These are phyloP conservation scores for Synanthedon tipuliformis DNA, from an alignment of 2,888 invertebrate genomes.

Conservation along the genomic window DNA sequence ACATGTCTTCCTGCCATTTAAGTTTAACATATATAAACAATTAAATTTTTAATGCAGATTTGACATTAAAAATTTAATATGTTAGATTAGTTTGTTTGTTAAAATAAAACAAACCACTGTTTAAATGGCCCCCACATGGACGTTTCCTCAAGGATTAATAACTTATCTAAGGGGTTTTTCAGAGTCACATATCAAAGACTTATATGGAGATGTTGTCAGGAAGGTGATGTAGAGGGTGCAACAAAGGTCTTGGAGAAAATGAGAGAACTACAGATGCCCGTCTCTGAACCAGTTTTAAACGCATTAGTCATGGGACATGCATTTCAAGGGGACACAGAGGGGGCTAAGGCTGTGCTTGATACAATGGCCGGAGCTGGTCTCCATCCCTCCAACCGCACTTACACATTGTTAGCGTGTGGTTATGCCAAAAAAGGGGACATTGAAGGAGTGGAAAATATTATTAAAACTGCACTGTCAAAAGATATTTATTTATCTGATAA, in stretches of 20 bases:
- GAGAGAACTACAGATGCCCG: slow-evolving; percentile 81
- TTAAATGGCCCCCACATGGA: too few species aligned
- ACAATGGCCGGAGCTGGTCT: slow-evolving; percentile 85
- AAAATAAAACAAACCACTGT: too few species aligned
- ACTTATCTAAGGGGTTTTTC: slow-evolving; percentile 4
- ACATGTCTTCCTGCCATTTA: too few species aligned
- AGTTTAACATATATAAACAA: too few species aligned
- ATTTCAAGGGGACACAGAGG: slow-evolving; percentile 82
- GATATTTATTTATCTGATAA: slow-evolving; percentile 77
- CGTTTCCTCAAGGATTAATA: too few species aligned
- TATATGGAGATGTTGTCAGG: slow-evolving; percentile 84
- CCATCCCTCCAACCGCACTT: slow-evolving; percentile 82
- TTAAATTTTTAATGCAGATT: too few species aligned
- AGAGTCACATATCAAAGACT: slow-evolving; percentile 87
- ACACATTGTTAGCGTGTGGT: slow-evolving; percentile 79
- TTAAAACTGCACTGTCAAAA: slow-evolving; percentile 73
- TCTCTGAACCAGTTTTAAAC: slow-evolving; percentile 86
- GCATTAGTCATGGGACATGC: slow-evolving; percentile 88
- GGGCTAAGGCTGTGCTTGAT: slow-evolving; percentile 81
- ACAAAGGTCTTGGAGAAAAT: slow-evolving; percentile 87
- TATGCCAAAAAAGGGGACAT: slow-evolving; percentile 84
- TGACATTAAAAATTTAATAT: too few species aligned
- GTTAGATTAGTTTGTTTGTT: too few species aligned
- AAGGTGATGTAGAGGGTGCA: slow-evolving; percentile 88
- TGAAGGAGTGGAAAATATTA: slow-evolving; percentile 65